Evolutionary conservation across 2,888 invertebrate genomes (phyloP), one percentile per base, ranked within the genome.

Genomic region (Vanessa cardui): DNA sequence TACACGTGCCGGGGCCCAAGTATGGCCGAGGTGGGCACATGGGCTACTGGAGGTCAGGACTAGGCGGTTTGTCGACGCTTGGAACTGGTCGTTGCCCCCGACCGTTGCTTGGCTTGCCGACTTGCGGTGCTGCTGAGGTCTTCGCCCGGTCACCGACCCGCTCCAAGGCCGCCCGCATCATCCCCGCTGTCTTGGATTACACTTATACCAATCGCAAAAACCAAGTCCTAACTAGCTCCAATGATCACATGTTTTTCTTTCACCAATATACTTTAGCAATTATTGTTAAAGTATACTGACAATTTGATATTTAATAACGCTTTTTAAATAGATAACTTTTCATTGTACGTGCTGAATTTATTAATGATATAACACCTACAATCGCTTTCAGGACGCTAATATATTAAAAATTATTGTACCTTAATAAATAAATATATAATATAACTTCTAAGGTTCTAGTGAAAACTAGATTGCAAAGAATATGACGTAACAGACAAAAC

Each of bases 141-240:
- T 91, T 89, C 90, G 91, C 80, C 92, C 92, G 92, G 92, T 92
- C 92, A 88, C 83, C 91, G 92, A 92, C 91, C 92, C 87, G 87
- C 74, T 76, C 83, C 91, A 92, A 92, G 92, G 92, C 90, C 91
- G 88, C 86, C 89, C 89, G 89, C 90, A 90, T 89, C 90, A 90
- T 87, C 90, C 90, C 89, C 86, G 86, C 88, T 80, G 81, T 83
- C 80, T 83, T 84, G 82, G 83, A 82, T 80, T 62, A 80, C 71
- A 74, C 73, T 80, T 73, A 84, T 88, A 89, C 83, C 82, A 80
- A 83, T 86, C 77, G 85, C 88, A 77, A 84, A 89, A 86, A 82
- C 84, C 77, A 31, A 46, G 39, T 64, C 58, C 47, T 59, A n/a
- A 49, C 39, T 45, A 58, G 20, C 15, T 16, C 7, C 6, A 18